Evolutionary conservation across 2,113 vertebrate genomes (phyloP), one percentile per base, ranked within the genome.

Genomic region (Diglossa brunneiventris): DNA sequence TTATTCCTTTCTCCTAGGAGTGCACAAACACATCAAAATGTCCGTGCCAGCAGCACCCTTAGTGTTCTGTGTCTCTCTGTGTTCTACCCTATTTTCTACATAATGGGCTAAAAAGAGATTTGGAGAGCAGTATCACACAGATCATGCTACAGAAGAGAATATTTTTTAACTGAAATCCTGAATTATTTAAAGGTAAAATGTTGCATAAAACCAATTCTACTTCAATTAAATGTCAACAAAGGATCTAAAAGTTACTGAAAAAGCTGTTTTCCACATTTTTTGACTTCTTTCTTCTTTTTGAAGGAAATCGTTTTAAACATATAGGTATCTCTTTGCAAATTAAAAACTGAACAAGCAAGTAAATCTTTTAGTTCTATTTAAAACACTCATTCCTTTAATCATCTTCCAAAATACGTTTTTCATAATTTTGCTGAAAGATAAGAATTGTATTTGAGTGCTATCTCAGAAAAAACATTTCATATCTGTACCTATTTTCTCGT

Each of bases 251-350:
- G 73, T 41, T 67, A 77, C 11, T 6, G 14, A 58, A 56, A 21
- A 49, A 61, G 7, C 1, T 50, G 4, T 13, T 66, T 69, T 77
- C 9, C 22, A 62, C 4, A 12, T 31, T 62, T 77, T 21, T 17
- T 0, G 0, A 35, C 3, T 21, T 24, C 3, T 46, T 67, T n/a
- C 72, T 46, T 11, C 9, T 64, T 50, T 63, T 14, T 35, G 3
- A 90, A 88, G 10, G 8, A 49, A 66, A 62, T 33, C 27, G 1
- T 46, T 81, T 83, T 70, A 39, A 81, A 37, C 6, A 27, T 31
- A 31, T 27, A 46, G 1, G 12, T 74, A 14, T 62, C 2, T 37
- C 39, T 42, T 75, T 52, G n/a, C 11, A 33, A 76, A 66, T 24
- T 42, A 64, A 73, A 88, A 79, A 52, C 3, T 7, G 12, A 90